A percentile compares a stretch with the other conserved stretches of the same genome.
These are phyloP conservation scores for Clarias platycephalus DNA, from an alignment of 2,797 vertebrate species.

Conservation along the genomic window DNA sequence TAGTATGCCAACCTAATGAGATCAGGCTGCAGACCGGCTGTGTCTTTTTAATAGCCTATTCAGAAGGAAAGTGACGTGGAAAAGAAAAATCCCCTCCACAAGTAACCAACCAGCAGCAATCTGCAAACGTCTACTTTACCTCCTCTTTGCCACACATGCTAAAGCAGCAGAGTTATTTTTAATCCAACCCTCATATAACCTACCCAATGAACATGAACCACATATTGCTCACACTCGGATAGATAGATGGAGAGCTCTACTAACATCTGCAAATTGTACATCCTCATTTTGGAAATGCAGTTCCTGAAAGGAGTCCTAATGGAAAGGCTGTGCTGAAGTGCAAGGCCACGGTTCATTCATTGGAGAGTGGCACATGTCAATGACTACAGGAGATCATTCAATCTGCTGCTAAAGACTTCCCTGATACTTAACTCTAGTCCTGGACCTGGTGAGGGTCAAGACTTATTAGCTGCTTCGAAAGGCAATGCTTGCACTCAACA, in stretches of 20 bases:
- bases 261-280: constrained; percentile 87
- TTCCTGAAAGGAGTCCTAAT: constrained; percentile 70
- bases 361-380: constrained; percentile 25
- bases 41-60: constrained; percentile 62
- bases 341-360: not conserved
- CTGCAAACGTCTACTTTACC: constrained; percentile 35
- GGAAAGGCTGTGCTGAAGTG: constrained; percentile 56
- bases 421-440: not conserved
- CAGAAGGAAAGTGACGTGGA: constrained; percentile 63
- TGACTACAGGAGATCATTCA: constrained; percentile 10
- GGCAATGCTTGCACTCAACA: not conserved
- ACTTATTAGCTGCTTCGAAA: not conserved
- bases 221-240: constrained; percentile 75
- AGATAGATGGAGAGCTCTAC: constrained; percentile 70
- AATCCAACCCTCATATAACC: constrained; percentile 53
- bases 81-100: constrained; percentile 6
- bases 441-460: not conserved
- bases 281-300: constrained; percentile 64
- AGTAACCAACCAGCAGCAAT: constrained; percentile 32
- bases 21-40: constrained; percentile 40
- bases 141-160: constrained; percentile 61
- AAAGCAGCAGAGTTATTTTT: constrained; percentile 81
- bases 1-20: constrained; percentile 55
- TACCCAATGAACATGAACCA: constrained; percentile 55
- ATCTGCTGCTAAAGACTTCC: constrained; percentile 10